Percentiles rank a stretch among this genome's conserved stretches.
phyloP scores from a whole-genome alignment of 2,797 vertebrate species.

The Rhinophrynus dorsalis region DNA sequence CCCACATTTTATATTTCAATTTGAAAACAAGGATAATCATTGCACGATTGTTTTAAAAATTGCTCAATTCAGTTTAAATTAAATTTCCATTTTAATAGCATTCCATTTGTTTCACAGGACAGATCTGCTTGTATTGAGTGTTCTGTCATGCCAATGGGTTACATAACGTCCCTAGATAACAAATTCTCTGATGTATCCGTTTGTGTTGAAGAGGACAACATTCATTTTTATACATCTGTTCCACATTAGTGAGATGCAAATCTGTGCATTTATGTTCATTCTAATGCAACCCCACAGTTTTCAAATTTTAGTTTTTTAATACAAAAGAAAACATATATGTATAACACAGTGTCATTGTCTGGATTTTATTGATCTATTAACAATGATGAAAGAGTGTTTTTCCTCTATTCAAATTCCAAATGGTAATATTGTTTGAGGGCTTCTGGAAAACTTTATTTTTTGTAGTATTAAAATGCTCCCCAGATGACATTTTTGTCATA shows the following conservation, averaged over 20 bases:
- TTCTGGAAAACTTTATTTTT: constrained; percentile 33
- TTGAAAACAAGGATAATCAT: too few species aligned
- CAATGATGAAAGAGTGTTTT: constrained; percentile 36
- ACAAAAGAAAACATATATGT: constrained; percentile 8
- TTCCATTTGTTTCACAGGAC: background rate
- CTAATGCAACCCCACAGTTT: background rate
- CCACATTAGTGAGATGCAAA: background rate
- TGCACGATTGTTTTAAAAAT: too few species aligned
- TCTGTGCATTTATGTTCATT: background rate
- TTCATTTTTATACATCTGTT: background rate
- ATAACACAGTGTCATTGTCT: constrained; percentile 17
- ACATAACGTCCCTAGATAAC: background rate
- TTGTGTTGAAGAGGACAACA: background rate
- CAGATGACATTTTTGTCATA: constrained; percentile 32
- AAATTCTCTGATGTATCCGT: background rate
- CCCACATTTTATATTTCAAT: too few species aligned
- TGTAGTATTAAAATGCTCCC: constrained; percentile 28
- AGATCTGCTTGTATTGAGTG: background rate
- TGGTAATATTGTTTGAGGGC: constrained; percentile 22
- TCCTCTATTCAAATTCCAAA: constrained; percentile 29
- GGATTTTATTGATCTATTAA: constrained; percentile 42
- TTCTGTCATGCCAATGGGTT: background rate
- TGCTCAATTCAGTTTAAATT: too few species aligned
- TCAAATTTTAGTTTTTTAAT: background rate
- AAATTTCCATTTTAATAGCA: too few species aligned